Evolutionary conservation across 2,888 invertebrate species (phyloP), one percentile per base, ranked within the genome.

Genomic region (Stenichneumon culpator): DNA sequence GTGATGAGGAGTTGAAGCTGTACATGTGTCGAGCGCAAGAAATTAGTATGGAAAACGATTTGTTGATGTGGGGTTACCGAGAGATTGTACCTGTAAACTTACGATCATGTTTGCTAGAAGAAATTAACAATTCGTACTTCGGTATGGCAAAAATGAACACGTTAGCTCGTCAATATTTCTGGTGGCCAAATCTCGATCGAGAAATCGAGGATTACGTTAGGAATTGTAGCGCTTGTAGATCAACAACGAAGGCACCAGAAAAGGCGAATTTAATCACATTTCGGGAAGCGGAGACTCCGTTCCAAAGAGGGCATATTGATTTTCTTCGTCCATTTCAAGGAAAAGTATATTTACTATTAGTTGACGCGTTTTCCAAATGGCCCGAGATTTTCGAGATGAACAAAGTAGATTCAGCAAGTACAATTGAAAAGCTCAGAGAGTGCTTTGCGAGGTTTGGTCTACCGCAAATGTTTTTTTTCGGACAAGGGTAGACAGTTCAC

Each of bases 361-460:
- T 79, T 14, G 88, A 87, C 65, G 83, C 86, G 3, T 86, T 63
- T 52, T 73, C 84, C 14, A 86, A 84, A 28, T 87, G 87, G 86
- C 86, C 83, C 3, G 84, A 87, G 44, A 79, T 86, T 50, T 86
- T 72, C 36, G 68, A 67, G 65, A 86, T 84, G 82, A 11, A 2
- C 6, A 80, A 70, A 36, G 79, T 67, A 11, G 72, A 68, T 39
- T 54, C 84, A 0, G 50, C 36, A 9, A 36, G 32, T 19, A 88
- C 85, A 1, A 83, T 86, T 16, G 81, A 82, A 28, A 86, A 83
- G 47, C 67, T 86, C 11, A 74, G 87, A 44, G 81, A 88, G 25
- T 73, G 75, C 57, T 87, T 87, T 50, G 70, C 85, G 50, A 79
- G 77, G 25, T 86, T 85, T 57, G 86, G 86, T 3, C 60, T 87